phyloP scores from a whole-genome alignment of 2,113 vertebrate genomes.

The Upupa epops region DNA sequence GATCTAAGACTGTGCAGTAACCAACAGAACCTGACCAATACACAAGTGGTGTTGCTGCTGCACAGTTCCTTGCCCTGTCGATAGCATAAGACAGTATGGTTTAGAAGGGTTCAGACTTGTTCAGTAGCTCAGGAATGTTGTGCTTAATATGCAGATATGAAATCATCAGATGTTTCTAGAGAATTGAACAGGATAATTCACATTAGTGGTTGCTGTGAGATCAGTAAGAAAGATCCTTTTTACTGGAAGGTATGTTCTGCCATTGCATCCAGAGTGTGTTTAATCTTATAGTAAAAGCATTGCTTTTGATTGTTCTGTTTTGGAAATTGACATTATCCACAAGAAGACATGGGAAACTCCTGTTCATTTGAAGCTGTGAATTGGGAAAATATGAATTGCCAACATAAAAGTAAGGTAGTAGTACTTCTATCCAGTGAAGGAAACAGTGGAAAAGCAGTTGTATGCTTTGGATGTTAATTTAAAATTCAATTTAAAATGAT shows the following conservation, averaged over 20 bases:
- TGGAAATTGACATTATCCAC: too few relatives aligned
- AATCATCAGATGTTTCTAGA: not conserved
- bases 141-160: not conserved
- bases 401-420: not conserved
- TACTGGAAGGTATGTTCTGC: not conserved
- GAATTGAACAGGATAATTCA: not conserved
- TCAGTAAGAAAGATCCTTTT: not conserved
- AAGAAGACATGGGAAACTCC: too few relatives aligned
- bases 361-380: not conserved
- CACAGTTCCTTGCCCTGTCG: not conserved
- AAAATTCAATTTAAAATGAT: too few relatives aligned
- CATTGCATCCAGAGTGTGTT: not conserved
- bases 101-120: not conserved
- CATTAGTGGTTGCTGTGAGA: not conserved
- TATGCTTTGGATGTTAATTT: not conserved
- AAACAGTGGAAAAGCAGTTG: not conserved
- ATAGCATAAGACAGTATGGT: not conserved
- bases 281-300: not conserved
- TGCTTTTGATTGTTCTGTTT: not conserved
- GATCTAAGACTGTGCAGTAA: not conserved
- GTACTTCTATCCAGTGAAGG: not conserved
- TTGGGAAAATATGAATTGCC: rapidly evolving
- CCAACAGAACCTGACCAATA: not conserved
- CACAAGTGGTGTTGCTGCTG: not conserved
- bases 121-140: not conserved